phyloP scores from a whole-genome alignment of 2,113 vertebrate genomes.

The Podiceps cristatus region DNA sequence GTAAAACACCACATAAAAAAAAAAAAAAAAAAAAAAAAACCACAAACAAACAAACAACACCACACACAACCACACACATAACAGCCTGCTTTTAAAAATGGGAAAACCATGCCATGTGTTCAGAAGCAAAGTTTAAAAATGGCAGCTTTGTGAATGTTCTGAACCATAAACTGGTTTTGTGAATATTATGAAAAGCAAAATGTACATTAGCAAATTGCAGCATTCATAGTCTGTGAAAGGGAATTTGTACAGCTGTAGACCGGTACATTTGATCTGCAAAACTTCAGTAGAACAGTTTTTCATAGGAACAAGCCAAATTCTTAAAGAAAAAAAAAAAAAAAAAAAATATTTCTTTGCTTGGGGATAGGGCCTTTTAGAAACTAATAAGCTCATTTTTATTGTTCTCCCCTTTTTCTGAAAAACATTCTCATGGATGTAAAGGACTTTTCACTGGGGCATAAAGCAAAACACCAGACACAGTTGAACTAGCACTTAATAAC shows the following conservation, averaged over 20 bases:
- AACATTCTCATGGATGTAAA: slow-evolving; percentile 4
- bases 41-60: too few relatives aligned
- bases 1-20: too few relatives aligned
- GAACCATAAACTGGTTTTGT: slow-evolving; percentile 57
- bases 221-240: slow-evolving; percentile 68
- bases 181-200: slow-evolving; percentile 70
- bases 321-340: too few relatives aligned
- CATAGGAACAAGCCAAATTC: slow-evolving; percentile 29
- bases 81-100: slow-evolving; percentile 19
- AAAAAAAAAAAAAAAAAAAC: too few relatives aligned
- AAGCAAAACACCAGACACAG: slow-evolving; percentile 3
- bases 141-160: slow-evolving; percentile 58
- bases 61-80: too few relatives aligned
- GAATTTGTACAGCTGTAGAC: slow-evolving; percentile 66
- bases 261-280: slow-evolving; percentile 51
- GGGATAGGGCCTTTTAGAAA: slow-evolving; percentile 11
- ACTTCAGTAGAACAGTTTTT: slow-evolving; percentile 39
- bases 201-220: slow-evolving; percentile 70
- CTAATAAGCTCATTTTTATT: not conserved
- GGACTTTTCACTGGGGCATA: slow-evolving; percentile 16
- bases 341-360: slow-evolving; percentile 19
- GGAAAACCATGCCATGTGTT: slow-evolving; percentile 25
- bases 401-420: not conserved
- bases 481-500: not conserved
- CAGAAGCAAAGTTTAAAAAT: slow-evolving; percentile 49